Evolutionary conservation across 2,888 invertebrate genomes (phyloP).

Genomic region (Odontomyia ornata): DNA sequence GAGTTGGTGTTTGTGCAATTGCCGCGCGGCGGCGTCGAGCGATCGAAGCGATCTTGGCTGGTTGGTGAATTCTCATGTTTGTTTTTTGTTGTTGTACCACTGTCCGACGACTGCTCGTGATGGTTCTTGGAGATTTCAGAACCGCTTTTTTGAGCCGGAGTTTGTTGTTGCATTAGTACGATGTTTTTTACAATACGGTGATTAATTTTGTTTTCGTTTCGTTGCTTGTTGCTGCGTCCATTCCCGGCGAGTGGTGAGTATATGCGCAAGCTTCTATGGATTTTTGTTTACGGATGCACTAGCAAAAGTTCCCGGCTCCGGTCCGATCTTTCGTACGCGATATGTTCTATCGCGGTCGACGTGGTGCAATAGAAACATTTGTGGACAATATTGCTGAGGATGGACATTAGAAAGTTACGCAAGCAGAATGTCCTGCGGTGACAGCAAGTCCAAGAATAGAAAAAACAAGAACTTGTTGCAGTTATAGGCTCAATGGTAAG

Average conservation of each 20-base stretch:
- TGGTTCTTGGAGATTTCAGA: neutral
- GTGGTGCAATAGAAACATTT: neutral
- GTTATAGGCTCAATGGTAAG: too few species aligned
- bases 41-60: too few species aligned
- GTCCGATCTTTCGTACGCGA: neutral
- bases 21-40: neutral
- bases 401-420: too few species aligned
- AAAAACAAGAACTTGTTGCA: too few species aligned
- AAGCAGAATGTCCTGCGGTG: too few species aligned
- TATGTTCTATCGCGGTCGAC: neutral
- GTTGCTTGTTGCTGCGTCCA: neutral
- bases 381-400: too few species aligned
- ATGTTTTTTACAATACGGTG: conserved; percentile 17
- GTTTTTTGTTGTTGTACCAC: neutral
- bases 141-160: neutral
- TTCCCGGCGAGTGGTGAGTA: neutral
- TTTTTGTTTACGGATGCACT: conserved; percentile 30
- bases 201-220: conserved; percentile 28
- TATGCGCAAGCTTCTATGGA: neutral
- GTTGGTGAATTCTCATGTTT: neutral
- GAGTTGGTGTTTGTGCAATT: neutral
- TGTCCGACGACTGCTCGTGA: too few species aligned
- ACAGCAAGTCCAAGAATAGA: too few species aligned
- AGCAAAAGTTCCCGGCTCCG: neutral
- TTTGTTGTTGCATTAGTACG: conserved; percentile 6